A percentile compares a stretch with the other conserved stretches of the same genome.
Conservation (phyloP, 2,888 invertebrate species). For the Dryomyza anilis region DNA sequence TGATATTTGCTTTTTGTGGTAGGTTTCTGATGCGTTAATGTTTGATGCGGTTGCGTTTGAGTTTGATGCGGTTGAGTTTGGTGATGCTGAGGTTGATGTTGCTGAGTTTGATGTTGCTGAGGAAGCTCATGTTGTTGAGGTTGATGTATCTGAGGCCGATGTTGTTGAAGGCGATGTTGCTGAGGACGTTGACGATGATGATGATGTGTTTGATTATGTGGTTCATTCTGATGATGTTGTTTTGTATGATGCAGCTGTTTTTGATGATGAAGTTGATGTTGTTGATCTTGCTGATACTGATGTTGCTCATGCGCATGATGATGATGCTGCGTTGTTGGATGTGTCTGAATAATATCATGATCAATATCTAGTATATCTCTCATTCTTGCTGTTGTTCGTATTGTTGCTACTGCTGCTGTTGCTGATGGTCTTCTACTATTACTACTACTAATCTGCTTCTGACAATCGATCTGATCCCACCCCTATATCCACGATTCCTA, state of each 20-base stretch:
- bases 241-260: constrained; percentile 26
- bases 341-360: constrained; percentile 38
- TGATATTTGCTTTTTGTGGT: neutral
- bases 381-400: constrained; percentile 12
- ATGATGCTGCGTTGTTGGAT: constrained; percentile 35
- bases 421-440: constrained; percentile 10
- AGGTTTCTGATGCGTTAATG: neutral
- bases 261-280: neutral
- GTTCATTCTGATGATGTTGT: constrained; percentile 36
- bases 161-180: constrained; percentile 21
- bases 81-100: neutral
- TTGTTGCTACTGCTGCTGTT: constrained; percentile 1
- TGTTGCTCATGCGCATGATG: too few species aligned
- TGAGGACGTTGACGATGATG: constrained; percentile 21
- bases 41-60: neutral
- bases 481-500: constrained; percentile 64
- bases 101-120: neutral
- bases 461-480: constrained; percentile 61
- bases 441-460: constrained; percentile 32
- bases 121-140: neutral
- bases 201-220: constrained; percentile 22
- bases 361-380: constrained; percentile 37
- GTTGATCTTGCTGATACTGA: constrained; percentile 5
- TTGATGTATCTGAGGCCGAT: constrained; percentile 3
- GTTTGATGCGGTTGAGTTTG: constrained; percentile 21